Evolutionary conservation across 2,888 invertebrate species (phyloP).

Genomic region (Euspilapteryx auroguttella): DNA sequence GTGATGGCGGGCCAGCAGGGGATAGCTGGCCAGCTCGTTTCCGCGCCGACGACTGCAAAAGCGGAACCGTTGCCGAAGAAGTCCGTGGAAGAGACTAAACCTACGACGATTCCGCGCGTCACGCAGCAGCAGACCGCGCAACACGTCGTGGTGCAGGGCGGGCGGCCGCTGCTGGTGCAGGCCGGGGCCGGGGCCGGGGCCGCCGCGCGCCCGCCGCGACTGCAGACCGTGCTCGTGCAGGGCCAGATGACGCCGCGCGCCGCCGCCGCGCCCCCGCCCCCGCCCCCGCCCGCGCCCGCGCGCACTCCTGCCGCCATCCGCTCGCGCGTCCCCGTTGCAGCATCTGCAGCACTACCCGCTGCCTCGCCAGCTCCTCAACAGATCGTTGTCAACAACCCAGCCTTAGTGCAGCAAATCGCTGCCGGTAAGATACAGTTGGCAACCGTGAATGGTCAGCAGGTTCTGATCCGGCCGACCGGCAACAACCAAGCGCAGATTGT

Average conservation of each 20-base stretch:
- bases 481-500: constrained; percentile 80
- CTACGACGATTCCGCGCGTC: constrained; percentile 9
- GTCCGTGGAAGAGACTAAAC: constrained; percentile 9
- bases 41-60: no score
- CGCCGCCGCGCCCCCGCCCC: constrained; percentile 16
- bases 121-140: constrained; percentile 13
- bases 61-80: constrained; percentile 22
- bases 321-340: constrained; percentile 14
- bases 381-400: constrained; percentile 77
- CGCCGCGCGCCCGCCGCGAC: constrained; percentile 12
- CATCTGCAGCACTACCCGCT: constrained; percentile 14
- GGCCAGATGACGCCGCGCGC: constrained; percentile 20
- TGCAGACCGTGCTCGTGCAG: constrained; percentile 31
- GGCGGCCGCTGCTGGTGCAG: constrained; percentile 34
- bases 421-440: constrained; percentile 83
- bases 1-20: constrained; percentile 68
- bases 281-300: constrained; percentile 13
- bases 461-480: constrained; percentile 76
- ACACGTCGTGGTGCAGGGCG: constrained; percentile 24
- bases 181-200: constrained; percentile 18
- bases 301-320: constrained; percentile 19
- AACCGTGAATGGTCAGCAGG: constrained; percentile 84
- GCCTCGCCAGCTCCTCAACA: constrained; percentile 57
- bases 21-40: constrained; percentile 39
- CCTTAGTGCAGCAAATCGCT: constrained; percentile 78